Evolutionary conservation across 2,888 invertebrate species (phyloP).

Genomic region (Listrodromus nycthemerus): DNA sequence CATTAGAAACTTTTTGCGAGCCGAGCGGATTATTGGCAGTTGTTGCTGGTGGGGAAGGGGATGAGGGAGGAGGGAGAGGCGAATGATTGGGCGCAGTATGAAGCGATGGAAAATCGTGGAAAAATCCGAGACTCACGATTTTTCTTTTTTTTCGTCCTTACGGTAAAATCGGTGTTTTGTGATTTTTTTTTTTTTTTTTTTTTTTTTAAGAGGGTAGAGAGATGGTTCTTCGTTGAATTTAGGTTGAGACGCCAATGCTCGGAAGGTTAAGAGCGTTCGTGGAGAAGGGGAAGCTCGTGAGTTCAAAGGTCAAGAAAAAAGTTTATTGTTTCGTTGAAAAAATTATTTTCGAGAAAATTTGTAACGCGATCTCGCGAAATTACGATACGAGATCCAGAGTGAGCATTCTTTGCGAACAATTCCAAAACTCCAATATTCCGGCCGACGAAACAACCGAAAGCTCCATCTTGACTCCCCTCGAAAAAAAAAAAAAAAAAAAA

Average conservation of each 20-base stretch:
- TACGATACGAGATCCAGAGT: too few relatives aligned
- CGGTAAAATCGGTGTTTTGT: constrained; percentile 32
- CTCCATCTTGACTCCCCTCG: too few relatives aligned
- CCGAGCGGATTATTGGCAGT: constrained; percentile 65
- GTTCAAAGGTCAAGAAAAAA: too few relatives aligned
- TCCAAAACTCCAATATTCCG: too few relatives aligned
- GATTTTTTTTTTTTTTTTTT: constrained; percentile 35
- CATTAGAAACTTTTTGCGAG: constrained; percentile 80
- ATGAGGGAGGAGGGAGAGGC: not conserved
- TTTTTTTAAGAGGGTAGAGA: not conserved
- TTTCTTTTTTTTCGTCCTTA: constrained; percentile 5
- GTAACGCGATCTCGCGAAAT: too few relatives aligned
- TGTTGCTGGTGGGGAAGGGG: not conserved
- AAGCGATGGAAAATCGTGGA: not conserved
- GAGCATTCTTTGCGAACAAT: too few relatives aligned
- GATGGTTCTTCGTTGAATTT: not conserved
- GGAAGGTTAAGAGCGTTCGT: too few relatives aligned
- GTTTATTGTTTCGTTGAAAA: too few relatives aligned
- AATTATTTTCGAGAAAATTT: too few relatives aligned
- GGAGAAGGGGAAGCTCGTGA: too few relatives aligned
- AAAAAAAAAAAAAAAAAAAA: too few relatives aligned
- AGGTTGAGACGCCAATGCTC: not conserved
- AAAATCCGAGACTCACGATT: constrained; percentile 44
- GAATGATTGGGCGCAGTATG: not conserved
- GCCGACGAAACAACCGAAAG: too few relatives aligned